Conservation (phyloP, 2,113 vertebrate genomes). For the Urocitellus parryii region DNA sequence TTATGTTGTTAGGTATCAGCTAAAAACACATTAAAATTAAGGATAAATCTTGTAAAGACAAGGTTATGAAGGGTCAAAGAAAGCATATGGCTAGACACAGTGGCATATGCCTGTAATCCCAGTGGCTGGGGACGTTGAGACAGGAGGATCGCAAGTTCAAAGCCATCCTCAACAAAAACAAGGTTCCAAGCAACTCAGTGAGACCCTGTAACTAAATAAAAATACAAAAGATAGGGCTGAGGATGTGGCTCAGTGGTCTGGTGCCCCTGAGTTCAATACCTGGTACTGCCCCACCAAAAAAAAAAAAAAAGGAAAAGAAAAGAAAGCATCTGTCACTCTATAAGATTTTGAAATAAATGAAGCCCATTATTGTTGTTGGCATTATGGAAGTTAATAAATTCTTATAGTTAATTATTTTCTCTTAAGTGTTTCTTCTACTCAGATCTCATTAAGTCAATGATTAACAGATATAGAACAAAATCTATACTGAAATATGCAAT, state of each 20-base stretch:
- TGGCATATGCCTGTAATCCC: no score
- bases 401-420: slow-evolving; percentile 27
- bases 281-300: no score
- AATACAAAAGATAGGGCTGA: no score
- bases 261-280: no score
- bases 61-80: background rate
- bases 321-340: slow-evolving; percentile 6
- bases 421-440: slow-evolving; percentile 4
- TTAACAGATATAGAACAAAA: background rate
- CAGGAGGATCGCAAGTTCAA: no score
- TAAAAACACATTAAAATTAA: slow-evolving; percentile 5
- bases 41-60: background rate
- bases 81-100: background rate
- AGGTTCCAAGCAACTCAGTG: no score
- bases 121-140: no score
- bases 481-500: background rate
- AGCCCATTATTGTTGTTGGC: background rate
- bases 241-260: no score
- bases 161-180: no score
- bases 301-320: background rate
- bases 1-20: background rate
- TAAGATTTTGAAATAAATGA: slow-evolving; percentile 26
- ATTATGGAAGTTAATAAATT: slow-evolving; percentile 41
- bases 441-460: slow-evolving; percentile 3
- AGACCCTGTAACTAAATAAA: no score